These are phyloP conservation scores for Wiebesia pumilae DNA, from an alignment of 1,140 invertebrate genomes.

Conservation along the genomic window DNA sequence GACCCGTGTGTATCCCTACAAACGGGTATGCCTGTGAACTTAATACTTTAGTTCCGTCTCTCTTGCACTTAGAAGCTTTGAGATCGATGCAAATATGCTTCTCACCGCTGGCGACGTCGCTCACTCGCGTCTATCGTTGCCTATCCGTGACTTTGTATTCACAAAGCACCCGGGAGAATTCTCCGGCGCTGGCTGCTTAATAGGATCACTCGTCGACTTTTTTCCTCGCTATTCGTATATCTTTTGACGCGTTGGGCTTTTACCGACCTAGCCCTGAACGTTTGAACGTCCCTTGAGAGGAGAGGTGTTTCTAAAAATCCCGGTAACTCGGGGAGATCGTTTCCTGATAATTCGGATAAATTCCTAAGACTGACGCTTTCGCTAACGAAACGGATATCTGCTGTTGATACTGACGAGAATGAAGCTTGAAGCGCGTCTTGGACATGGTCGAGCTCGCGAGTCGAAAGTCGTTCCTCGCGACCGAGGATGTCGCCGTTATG, in stretches of 20 bases:
- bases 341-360: background rate
- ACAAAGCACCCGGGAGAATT: background rate
- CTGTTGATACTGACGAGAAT: background rate
- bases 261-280: background rate
- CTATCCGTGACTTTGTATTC: background rate
- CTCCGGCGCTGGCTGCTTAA: background rate
- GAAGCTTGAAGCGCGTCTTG: slow-evolving; percentile 34
- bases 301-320: background rate
- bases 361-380: background rate
- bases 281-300: background rate
- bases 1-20: background rate
- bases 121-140: background rate
- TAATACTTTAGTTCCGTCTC: background rate
- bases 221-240: background rate
- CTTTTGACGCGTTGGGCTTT: background rate
- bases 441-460: slow-evolving; percentile 4
- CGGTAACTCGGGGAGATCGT: background rate
- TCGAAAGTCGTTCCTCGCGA: background rate
- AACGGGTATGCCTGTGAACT: background rate
- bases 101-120: background rate
- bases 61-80: background rate
- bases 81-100: slow-evolving; percentile 14
- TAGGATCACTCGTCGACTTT: background rate
- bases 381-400: background rate
- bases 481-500: background rate